Base-by-base conservation (phyloP, 1,140 invertebrate species). In the Danaus plexippus region DNA sequence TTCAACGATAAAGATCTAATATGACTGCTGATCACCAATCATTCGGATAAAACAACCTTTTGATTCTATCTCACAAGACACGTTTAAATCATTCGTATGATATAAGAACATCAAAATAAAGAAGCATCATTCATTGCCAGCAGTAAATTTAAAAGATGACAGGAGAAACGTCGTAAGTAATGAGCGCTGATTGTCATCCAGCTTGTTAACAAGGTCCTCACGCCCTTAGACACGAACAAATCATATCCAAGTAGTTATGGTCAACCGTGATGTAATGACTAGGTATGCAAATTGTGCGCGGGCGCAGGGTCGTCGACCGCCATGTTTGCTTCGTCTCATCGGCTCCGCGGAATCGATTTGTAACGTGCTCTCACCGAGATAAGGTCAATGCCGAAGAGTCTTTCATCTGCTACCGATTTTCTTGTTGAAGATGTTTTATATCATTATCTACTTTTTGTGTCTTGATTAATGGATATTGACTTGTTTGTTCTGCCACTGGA, bases 231-330 rank as follows among this genome's bases (percentile, higher is more conserved):
- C 67, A 67, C 64, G 69, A 72, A 69, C 67, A 72, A 75, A 75
- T 75, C 72, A 75, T 75, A 75, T 71, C 69, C 66, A 73, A 69
- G 69, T 70, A 72, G 71, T 73, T 70, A 71, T 73, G 74, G 73
- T 68, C 70, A 73, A 67, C 67, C 66, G 64, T 74, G 74, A 75
- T 75, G 72, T 75, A 75, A 77, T 68, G 63, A 69, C 62, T 69
- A 65, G 67, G 67, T 72, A 75, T 77, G 74, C 74, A 77, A 77
- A 77, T 80, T 76, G 71, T 71, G 71, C 69, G 73, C 74, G 64
- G 71, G 66, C 72, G 75, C 73, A 71, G 57, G 72, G 61, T 76
- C 71, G 63, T 54, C 63, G 69, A 64, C 70, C 70, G 59, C 62
- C 61, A 60, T 66, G 65, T 67, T 66, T 61, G 67, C 68, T 67